Percentiles rank a stretch among this genome's conserved stretches.
phyloP scores from a whole-genome alignment of 2,888 invertebrate species.

The Euzophera pinguis region DNA sequence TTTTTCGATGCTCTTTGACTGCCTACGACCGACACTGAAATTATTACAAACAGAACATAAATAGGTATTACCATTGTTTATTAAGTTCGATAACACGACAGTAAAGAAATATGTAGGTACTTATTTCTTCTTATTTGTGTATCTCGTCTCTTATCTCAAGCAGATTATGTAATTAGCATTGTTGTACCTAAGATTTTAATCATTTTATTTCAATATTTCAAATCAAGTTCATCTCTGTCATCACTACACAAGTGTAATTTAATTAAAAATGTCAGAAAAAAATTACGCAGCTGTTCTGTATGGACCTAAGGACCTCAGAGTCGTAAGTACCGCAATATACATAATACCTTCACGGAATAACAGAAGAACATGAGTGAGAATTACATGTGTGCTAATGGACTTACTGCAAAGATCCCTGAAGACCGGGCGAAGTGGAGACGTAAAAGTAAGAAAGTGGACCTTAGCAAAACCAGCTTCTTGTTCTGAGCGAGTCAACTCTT shows the following conservation, averaged over 20 bases:
- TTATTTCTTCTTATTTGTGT: background rate
- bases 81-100: background rate
- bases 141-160: background rate
- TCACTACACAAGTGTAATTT: background rate
- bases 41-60: no score
- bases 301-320: constrained; percentile 83
- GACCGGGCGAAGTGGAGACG: no score
- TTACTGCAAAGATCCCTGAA: no score
- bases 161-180: background rate
- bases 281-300: constrained; percentile 86
- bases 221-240: background rate
- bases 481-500: no score
- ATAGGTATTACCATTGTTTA: background rate
- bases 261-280: constrained; percentile 34
- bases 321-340: constrained; percentile 74
- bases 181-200: constrained; percentile 3
- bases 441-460: no score
- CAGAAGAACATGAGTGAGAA: no score
- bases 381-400: no score
- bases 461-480: no score
- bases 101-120: background rate
- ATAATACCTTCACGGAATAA: no score
- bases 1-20: no score
- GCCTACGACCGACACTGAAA: no score
- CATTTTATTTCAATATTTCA: constrained; percentile 9